Evolutionary conservation across 2,888 invertebrate genomes (phyloP), one percentile per base, ranked within the genome.

Genomic region (Melieria picta): DNA sequence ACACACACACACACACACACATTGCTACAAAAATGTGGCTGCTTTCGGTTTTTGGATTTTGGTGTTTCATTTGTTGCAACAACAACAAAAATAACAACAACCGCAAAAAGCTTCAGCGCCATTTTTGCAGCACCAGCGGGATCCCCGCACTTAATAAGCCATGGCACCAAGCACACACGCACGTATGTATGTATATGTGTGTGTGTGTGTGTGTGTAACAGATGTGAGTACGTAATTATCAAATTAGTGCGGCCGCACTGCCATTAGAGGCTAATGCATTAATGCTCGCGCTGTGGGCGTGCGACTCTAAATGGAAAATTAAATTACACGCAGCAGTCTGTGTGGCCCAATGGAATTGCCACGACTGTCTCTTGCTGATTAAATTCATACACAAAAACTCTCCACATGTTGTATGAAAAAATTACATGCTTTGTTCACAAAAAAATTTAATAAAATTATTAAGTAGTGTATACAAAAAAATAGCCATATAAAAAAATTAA

Each of bases 191-290:
- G 43, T 52, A 45, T n/a, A 45, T n/a, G 13, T 6, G 30, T 48
- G 16, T 30, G 69, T 63, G 62, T 76, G 10, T 46, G 4, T 56
- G 68, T 45, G 73, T 52, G 72, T 65, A 71, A 64, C 30, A 30
- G 30, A 30, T 30, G 42, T 57, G 47, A 58, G 50, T 42, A 48
- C 69, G 75, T 77, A 76, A 77, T 77, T 77, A 76, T 77, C 77
- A 76, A 77, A 76, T 77, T 77, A 77, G 73, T 76, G 73, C 74
- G 71, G 57, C 13, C 57, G 9, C 47, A 45, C 69, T 43, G 10
- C 57, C 69, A 69, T 69, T 69, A 69, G 69, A 42, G 69, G 48
- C 57, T 69, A 69, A 64, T 69, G 58, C 48, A 64, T 43, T 64
- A 3, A 4, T 60, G 60, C 10, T 16, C 63, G 30, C 3, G 30